Evolutionary conservation across 2,797 vertebrate species (phyloP).

Genomic region (Melanotaenia nigrans): DNA sequence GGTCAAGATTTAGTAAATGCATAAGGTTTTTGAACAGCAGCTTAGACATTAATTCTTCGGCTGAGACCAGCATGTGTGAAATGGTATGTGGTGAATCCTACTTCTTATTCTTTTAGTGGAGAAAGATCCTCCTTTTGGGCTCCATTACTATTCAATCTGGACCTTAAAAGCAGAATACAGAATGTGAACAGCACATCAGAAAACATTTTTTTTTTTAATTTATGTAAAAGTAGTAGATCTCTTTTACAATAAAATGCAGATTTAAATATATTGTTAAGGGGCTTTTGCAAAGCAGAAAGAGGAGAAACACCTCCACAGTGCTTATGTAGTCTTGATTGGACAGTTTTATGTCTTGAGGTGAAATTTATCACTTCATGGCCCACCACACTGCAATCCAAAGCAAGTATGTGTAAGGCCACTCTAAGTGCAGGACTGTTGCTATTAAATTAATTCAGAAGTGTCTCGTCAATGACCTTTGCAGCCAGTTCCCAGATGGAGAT

Average conservation of each 20-base stretch:
- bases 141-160: slow-evolving; percentile 74
- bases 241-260: slow-evolving; percentile 14
- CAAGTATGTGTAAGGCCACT: slow-evolving; percentile 24
- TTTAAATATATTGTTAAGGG: slow-evolving; percentile 26
- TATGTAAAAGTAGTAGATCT: slow-evolving; percentile 9
- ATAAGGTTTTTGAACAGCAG: slow-evolving; percentile 59
- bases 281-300: slow-evolving; percentile 17
- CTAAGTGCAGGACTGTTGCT: slow-evolving; percentile 29
- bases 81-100: slow-evolving; percentile 70
- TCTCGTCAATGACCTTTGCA: slow-evolving; percentile 50
- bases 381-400: slow-evolving; percentile 36
- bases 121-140: slow-evolving; percentile 57
- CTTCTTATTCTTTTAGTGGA: slow-evolving; percentile 67
- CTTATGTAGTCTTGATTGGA: slow-evolving; percentile 42
- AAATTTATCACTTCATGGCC: slow-evolving; percentile 56
- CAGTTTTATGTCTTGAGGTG: slow-evolving; percentile 53
- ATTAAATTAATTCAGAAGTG: slow-evolving; percentile 52
- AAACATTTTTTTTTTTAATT: background rate
- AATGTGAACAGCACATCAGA: slow-evolving; percentile 34
- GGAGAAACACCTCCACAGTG: background rate
- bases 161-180: slow-evolving; percentile 60
- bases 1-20: slow-evolving; percentile 67
- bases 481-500: slow-evolving; percentile 58
- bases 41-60: slow-evolving; percentile 52
- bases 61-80: slow-evolving; percentile 69